Evolutionary conservation across 2,888 invertebrate species (phyloP).

Genomic region (Amiota minor): DNA sequence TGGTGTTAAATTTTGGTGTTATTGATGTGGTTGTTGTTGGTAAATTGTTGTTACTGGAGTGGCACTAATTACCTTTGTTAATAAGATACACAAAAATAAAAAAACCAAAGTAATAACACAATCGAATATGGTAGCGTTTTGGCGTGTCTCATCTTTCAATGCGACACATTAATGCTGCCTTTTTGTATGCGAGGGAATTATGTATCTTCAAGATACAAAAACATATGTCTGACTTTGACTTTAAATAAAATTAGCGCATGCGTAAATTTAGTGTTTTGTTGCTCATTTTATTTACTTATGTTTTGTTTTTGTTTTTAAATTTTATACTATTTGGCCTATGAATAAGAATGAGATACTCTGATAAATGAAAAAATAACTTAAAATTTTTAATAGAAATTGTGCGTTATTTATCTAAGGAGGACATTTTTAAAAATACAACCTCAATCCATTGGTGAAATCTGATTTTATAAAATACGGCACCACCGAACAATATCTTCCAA

Average conservation of each 20-base stretch:
- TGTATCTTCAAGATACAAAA: background rate
- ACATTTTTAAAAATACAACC: too few species aligned
- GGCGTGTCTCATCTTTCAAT: background rate
- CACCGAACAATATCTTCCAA: too few species aligned
- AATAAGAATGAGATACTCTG: background rate
- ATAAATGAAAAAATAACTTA: background rate
- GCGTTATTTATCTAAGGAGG: too few species aligned
- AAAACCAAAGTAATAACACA: background rate
- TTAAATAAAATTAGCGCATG: slow-evolving; percentile 3
- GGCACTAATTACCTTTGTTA: slow-evolving; percentile 19
- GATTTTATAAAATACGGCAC: too few species aligned
- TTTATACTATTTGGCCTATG: background rate
- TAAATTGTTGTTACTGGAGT: slow-evolving; percentile 26
- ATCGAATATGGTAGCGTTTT: background rate
- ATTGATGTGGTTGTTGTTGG: background rate
- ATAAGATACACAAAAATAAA: background rate
- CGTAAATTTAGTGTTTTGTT: background rate
- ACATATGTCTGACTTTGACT: background rate
- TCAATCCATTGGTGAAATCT: too few species aligned
- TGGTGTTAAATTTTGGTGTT: slow-evolving; percentile 6
- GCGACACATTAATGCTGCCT: background rate
- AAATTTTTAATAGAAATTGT: too few species aligned
- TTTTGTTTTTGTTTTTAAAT: too few species aligned
- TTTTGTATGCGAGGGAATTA: background rate
- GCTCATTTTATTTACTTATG: background rate